Evolutionary conservation across 1,140 invertebrate genomes (phyloP).

Genomic region (Pseudomyrmex flavicornis): DNA sequence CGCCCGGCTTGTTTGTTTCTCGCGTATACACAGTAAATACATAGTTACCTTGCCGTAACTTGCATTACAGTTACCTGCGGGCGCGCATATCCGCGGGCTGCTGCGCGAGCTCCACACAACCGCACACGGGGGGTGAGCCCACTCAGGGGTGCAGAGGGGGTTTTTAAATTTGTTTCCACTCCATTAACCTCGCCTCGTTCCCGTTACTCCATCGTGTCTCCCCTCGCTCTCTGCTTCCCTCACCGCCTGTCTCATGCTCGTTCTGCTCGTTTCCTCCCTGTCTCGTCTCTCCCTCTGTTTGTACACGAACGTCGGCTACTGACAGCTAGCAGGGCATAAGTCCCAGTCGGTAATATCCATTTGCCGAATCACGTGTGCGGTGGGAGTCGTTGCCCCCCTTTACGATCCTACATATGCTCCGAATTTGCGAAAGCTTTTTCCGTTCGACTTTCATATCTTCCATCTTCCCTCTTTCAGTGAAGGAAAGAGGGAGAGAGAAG

Average conservation of each 20-base stretch:
- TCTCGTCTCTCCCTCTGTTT: conserved; percentile 54
- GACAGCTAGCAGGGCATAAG: conserved; percentile 59
- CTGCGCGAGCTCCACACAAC: conserved; percentile 4
- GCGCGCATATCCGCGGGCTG: conserved; percentile 8
- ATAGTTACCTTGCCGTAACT: conserved; percentile 17
- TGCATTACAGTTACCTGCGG: conserved; percentile 47
- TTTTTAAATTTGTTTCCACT: conserved; percentile 80
- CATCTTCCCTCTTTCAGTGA: conserved; percentile 1
- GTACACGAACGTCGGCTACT: conserved; percentile 52
- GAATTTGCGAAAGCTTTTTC: conserved; percentile 51
- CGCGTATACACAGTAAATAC: conserved; percentile 57
- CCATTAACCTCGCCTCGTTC: conserved; percentile 77
- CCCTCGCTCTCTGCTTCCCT: conserved; percentile 5
- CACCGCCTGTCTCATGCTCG: no score
- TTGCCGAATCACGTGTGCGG: conserved; percentile 51
- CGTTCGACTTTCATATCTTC: conserved; percentile 1
- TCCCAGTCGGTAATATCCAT: conserved; percentile 68
- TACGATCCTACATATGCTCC: conserved; percentile 53
- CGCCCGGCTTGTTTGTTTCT: conserved; percentile 58
- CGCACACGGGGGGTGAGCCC: background rate
- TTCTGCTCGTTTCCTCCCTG: conserved; percentile 33
- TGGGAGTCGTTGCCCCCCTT: conserved; percentile 56
- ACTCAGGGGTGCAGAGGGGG: conserved; percentile 16
- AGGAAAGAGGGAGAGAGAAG: background rate
- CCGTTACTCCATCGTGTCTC: conserved; percentile 22